Evolutionary conservation across 2,888 invertebrate species (phyloP).

Genomic region (Tipula confusa): DNA sequence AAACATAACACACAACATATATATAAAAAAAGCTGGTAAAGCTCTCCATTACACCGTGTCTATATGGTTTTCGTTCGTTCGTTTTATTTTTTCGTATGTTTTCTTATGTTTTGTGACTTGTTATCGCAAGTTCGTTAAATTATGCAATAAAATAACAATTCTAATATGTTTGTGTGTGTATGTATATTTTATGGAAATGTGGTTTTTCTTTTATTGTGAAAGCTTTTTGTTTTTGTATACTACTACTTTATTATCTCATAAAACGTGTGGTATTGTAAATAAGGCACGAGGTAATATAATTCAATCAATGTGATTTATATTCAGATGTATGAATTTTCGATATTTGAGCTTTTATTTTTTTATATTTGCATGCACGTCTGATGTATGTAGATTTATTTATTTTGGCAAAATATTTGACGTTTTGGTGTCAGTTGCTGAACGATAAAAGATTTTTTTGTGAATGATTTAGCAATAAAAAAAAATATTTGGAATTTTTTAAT

Average conservation of each 20-base stretch:
- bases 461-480: conserved; percentile 25
- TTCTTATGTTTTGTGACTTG: background rate
- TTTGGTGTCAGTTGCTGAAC: background rate
- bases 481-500: background rate
- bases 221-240: background rate
- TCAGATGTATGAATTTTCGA: background rate
- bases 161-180: background rate
- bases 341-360: background rate
- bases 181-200: background rate
- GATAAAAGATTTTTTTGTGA: background rate
- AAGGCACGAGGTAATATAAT: background rate
- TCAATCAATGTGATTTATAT: background rate
- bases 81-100: background rate
- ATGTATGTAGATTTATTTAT: background rate
- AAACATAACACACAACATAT: background rate
- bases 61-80: background rate
- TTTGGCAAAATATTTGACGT: background rate
- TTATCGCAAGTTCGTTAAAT: background rate
- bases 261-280: background rate
- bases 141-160: background rate
- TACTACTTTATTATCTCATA: background rate
- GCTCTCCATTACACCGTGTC: background rate
- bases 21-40: background rate
- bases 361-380: background rate
- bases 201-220: no score